Conservation (phyloP, 1,140 invertebrate genomes). For the Plodia interpunctella region DNA sequence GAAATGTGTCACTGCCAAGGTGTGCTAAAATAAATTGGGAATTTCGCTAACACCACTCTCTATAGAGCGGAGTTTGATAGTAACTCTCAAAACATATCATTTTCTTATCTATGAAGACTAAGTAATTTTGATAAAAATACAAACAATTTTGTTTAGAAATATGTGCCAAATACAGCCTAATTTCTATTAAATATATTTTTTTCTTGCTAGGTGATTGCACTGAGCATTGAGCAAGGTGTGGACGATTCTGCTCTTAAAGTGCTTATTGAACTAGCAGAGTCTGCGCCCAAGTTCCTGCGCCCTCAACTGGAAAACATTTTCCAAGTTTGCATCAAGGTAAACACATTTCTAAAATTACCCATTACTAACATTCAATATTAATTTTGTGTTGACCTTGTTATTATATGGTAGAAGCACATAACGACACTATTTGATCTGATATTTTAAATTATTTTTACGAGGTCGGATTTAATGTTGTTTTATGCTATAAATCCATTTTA, state of each 20-base stretch:
- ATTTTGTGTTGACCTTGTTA: too few species aligned
- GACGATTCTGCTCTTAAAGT: slow-evolving; percentile 95
- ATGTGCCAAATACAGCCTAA: too few species aligned
- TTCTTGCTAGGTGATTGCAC: slow-evolving; percentile 82
- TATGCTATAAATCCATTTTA: too few species aligned
- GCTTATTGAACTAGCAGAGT: slow-evolving; percentile 95
- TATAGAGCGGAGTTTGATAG: slow-evolving; percentile 62
- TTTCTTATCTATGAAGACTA: too few species aligned
- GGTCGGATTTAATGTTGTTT: too few species aligned
- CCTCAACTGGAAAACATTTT: slow-evolving; percentile 92
- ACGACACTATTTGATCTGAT: too few species aligned
- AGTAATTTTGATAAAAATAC: too few species aligned
- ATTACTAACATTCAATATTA: neutral
- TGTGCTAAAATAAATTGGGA: slow-evolving; percentile 51
- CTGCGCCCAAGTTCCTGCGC: slow-evolving; percentile 93
- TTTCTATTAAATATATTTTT: too few species aligned
- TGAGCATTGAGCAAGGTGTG: slow-evolving; percentile 89
- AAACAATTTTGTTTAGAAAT: too few species aligned
- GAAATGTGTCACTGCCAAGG: slow-evolving; percentile 42
- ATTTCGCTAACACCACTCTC: slow-evolving; percentile 60
- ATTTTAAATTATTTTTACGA: too few species aligned
- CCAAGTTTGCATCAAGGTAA: slow-evolving; percentile 93
- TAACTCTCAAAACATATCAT: slow-evolving; percentile 59
- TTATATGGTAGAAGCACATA: too few species aligned
- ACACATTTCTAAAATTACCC: slow-evolving; percentile 22